A percentile compares a stretch with the other conserved stretches of the same genome.
Evolutionary conservation across 92 coral and sea anemone species (phyloP).

Genomic region (Bergia sp.): DNA sequence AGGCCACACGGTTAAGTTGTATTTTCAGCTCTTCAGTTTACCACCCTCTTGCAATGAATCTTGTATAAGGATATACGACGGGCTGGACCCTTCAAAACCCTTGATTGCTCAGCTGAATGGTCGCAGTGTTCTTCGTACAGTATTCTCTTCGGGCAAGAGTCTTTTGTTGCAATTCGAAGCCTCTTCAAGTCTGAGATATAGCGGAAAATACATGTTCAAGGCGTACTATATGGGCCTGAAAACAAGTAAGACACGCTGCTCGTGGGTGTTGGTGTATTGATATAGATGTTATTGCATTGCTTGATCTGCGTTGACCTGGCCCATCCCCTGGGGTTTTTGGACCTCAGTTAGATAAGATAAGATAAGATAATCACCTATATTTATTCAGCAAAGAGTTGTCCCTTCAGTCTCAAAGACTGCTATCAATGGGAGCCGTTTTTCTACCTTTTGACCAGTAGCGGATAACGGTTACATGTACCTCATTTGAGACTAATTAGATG

Average conservation of each 20-base stretch:
- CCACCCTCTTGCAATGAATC: conserved; percentile 7
- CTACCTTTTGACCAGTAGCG: too few relatives aligned
- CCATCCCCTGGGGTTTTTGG: too few relatives aligned
- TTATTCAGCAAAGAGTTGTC: too few relatives aligned
- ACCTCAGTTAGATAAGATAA: too few relatives aligned
- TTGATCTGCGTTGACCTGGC: too few relatives aligned
- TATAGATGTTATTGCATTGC: too few relatives aligned
- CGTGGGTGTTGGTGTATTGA: too few relatives aligned
- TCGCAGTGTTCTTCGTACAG: neutral
- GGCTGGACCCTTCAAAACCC: neutral
- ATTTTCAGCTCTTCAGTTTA: neutral
- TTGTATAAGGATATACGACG: conserved; percentile 23
- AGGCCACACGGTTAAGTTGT: conserved; percentile 8
- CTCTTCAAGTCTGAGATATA: neutral
- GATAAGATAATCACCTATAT: too few relatives aligned
- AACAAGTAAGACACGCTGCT: conserved; percentile 22
- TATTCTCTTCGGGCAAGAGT: conserved; percentile 30
- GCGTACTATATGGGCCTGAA: conserved; percentile 6
- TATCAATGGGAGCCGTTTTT: too few relatives aligned
- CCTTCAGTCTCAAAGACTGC: too few relatives aligned
- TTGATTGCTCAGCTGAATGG: conserved; percentile 22
- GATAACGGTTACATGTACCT: too few relatives aligned
- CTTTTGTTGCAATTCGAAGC: conserved; percentile 22
- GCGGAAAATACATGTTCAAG: conserved; percentile 13
- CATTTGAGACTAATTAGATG: too few relatives aligned